Base-by-base conservation (phyloP, 2,113 vertebrate species). In the Prunella fulvescens region DNA sequence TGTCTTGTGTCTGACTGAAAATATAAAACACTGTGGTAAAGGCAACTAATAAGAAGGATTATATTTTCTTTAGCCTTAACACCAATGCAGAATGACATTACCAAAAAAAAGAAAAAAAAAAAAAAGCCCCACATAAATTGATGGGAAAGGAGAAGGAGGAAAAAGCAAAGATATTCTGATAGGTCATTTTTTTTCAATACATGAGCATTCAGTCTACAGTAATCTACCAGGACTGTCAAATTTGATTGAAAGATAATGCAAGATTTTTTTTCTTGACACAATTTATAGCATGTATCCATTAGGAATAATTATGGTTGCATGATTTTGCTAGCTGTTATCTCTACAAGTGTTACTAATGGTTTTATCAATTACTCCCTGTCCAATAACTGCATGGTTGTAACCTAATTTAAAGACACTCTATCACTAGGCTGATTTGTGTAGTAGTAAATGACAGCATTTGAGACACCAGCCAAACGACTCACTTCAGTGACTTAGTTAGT, bases 291-390 rank as follows among this genome's bases (percentile, higher is more conserved):
- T 98, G 98, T 98, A 99, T 98, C 98, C 98, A 99, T 99, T 99
- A 99, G 98, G 98, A 99, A 99, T 98, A 98, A 99, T 98, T 99
- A 99, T 98, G 98, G 98, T 98, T 98, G 98, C 98, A 99, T 99
- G 98, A 99, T 99, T 99, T 98, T 98, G 98, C 98, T 98, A 98
- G 98, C 98, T 98, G 99, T 99, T 99, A 99, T 99, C 99, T 99
- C 98, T 98, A 99, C 99, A 99, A 99, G 99, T 99, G 98, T 99
- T 99, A 98, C 99, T 99, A 99, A 99, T 99, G 99, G 98, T 98
- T 99, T 99, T 99, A 99, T 99, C 99, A 99, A 98, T 98, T 98
- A 98, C 98, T 98, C 98, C 98, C 98, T 98, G 98, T 98, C 98
- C 98, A 98, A 98, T 98, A 98, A 99, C 98, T 98, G 98, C 98